These are phyloP conservation scores for Zeugodacus cucurbitae DNA, from an alignment of 1,140 invertebrate genomes.

Conservation along the genomic window DNA sequence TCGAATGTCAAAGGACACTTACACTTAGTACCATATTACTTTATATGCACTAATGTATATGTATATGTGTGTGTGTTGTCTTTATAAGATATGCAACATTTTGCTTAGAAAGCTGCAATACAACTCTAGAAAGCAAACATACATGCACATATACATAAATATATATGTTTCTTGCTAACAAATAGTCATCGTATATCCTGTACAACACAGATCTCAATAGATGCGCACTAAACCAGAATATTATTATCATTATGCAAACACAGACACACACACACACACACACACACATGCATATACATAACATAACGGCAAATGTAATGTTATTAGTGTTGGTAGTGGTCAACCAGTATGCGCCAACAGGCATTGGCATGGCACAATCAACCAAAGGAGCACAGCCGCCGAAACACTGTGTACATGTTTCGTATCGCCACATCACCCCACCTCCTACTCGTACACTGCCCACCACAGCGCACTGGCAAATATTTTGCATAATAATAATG, in stretches of 20 bases:
- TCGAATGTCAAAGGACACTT: slow-evolving; percentile 7
- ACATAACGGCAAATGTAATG: neutral
- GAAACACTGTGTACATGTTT: no score
- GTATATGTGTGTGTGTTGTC: neutral
- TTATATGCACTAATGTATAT: neutral
- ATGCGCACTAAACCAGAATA: slow-evolving; percentile 34
- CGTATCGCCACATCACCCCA: no score
- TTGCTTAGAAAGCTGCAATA: neutral
- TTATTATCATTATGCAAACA: slow-evolving; percentile 37
- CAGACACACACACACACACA: neutral
- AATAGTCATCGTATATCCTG: neutral
- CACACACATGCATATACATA: neutral
- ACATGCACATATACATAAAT: neutral
- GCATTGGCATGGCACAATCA: neutral
- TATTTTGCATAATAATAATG: slow-evolving; percentile 38
- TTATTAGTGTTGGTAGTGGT: neutral
- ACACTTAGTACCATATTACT: neutral
- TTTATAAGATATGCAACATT: neutral
- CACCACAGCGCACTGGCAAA: neutral
- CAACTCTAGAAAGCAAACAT: neutral
- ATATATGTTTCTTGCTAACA: neutral
- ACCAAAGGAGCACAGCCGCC: neutral
- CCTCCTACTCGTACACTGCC: neutral
- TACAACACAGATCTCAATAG: neutral
- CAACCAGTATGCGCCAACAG: neutral